Conservation (phyloP, 1,140 invertebrate species). For the Drosophila simulans region DNA sequence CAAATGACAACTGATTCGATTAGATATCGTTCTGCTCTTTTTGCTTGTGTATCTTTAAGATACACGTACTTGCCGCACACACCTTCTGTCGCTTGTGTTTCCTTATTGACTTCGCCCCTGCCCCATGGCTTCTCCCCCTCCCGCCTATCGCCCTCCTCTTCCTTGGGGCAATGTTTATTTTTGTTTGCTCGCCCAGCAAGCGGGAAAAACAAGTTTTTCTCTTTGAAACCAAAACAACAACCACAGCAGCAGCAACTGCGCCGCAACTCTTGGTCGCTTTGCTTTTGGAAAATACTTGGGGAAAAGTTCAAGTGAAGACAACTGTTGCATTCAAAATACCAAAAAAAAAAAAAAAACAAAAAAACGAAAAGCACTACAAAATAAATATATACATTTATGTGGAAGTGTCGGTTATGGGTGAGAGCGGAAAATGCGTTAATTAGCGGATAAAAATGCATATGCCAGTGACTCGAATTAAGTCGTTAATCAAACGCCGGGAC, state of each 20-base stretch:
- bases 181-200: slow-evolving; percentile 69
- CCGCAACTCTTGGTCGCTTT: slow-evolving; percentile 48
- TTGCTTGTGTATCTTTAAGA: slow-evolving; percentile 61
- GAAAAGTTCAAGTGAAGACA: slow-evolving; percentile 66
- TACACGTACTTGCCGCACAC: slow-evolving; percentile 66
- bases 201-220: slow-evolving; percentile 77
- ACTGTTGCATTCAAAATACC: slow-evolving; percentile 54
- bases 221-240: slow-evolving; percentile 51
- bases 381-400: slow-evolving; percentile 50
- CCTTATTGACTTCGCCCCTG: slow-evolving; percentile 63
- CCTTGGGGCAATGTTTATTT: slow-evolving; percentile 77
- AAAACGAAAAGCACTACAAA: slow-evolving; percentile 3
- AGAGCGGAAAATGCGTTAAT: slow-evolving; percentile 52
- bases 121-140: not conserved
- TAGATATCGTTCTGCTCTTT: not conserved
- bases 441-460: slow-evolving; percentile 53
- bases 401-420: slow-evolving; percentile 4
- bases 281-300: slow-evolving; percentile 30
- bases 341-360: not conserved
- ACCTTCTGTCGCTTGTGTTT: slow-evolving; percentile 52
- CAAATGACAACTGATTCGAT: not conserved
- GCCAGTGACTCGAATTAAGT: slow-evolving; percentile 45
- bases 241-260: slow-evolving; percentile 38
- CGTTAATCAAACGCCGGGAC: slow-evolving; percentile 61
- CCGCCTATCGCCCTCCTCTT: slow-evolving; percentile 3